Evolutionary conservation across 1,140 invertebrate genomes (phyloP).

Genomic region (Archegozetes longisetosus): DNA sequence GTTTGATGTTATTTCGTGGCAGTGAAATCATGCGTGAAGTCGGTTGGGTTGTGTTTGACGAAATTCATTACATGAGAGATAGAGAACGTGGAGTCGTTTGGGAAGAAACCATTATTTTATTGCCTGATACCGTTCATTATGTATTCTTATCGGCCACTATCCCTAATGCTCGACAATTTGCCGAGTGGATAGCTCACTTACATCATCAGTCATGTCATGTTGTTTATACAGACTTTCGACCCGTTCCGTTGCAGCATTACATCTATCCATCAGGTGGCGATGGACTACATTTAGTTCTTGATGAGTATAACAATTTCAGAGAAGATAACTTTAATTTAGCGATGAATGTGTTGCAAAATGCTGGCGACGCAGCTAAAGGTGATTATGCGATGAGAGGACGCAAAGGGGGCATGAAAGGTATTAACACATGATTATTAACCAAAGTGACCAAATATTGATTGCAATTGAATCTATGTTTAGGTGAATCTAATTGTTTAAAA

Average conservation of each 20-base stretch:
- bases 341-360: conserved; percentile 65
- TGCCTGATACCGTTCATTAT: conserved; percentile 95
- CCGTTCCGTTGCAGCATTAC: conserved; percentile 94
- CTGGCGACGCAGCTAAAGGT: conserved; percentile 54
- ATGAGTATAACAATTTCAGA: conserved; percentile 81
- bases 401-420: conserved; percentile 42
- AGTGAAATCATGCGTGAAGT: conserved; percentile 97
- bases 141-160: conserved; percentile 99
- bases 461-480: conserved; percentile 18
- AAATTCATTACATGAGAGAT: conserved; percentile 99
- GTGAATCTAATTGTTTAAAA: conserved; percentile 76
- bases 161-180: conserved; percentile 93
- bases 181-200: conserved; percentile 92
- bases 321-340: conserved; percentile 95
- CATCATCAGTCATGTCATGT: conserved; percentile 89
- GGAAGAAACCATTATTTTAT: conserved; percentile 96
- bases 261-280: conserved; percentile 88
- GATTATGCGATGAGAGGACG: conserved; percentile 32
- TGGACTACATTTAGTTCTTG: conserved; percentile 86
- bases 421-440: background rate
- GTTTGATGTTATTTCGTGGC: conserved; percentile 96
- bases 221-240: conserved; percentile 95
- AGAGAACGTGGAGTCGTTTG: conserved; percentile 98
- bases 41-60: conserved; percentile 99
- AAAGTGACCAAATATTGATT: background rate